Base-by-base conservation (phyloP, 2,888 invertebrate genomes). In the Stenoptilia bipunctidactyla region DNA sequence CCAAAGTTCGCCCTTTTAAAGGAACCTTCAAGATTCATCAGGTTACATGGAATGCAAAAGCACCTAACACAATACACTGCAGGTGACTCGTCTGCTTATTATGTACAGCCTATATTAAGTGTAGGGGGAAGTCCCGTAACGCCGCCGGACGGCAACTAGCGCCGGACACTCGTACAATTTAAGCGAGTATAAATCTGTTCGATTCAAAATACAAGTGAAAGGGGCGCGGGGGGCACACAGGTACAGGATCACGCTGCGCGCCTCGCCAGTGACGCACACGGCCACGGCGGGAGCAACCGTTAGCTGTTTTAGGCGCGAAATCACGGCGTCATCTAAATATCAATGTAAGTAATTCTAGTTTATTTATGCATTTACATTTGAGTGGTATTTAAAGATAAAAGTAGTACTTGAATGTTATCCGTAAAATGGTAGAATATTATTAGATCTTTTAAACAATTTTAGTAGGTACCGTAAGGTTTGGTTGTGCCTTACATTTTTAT, bases 121-220 rank as follows among this genome's bases (percentile, higher is more conserved):
- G 36, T 20, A 5, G 4, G 37, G 37, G 37, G 37, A 45, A 39
- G 38, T 39, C 42, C 42, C 43, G 15, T 44, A 44, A 44, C 41
- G 40, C 41, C 41, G 43, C 41, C 41, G 43, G 44, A 44, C 42
- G 44, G 44, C 46, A 42, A 42, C 44, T 46, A 46, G 27, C 40
- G 44, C 39, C 46, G 44, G 46, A 46, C 45, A 42, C 37, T 43
- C 39, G 40, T 39, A 43, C 34, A 40, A 39, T 45, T 34, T 34
- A 13, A 20, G 15, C 39, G 33, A 40, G 33, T 37, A 15, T 14
- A 13, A 39, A 42, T 27, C 13, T 15, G 37, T 35, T 27, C 27
- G 36, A 36, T 40, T 41, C 35, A 40, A 44, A 42, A 14, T 36
- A 38, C 35, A 27, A 35, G 40, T 41, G 40, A 42, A 37, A 42